Percentiles rank a stretch among this genome's conserved stretches.
phyloP scores from a whole-genome alignment of 2,113 vertebrate species.

The Manacus vitellinus region DNA sequence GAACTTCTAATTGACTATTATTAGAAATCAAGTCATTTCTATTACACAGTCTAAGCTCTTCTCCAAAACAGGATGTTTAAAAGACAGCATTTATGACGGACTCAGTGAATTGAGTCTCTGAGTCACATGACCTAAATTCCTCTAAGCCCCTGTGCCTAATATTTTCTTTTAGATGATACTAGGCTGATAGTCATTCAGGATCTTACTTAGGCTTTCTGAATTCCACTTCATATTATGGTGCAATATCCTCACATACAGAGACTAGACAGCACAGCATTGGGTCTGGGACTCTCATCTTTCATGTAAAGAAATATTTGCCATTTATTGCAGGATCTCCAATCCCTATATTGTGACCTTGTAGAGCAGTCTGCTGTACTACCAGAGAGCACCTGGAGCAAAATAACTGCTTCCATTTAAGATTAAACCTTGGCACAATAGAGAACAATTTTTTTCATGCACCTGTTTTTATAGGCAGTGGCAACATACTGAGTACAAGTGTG shows the following conservation, averaged over 20 bases:
- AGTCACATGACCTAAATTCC: constrained; percentile 52
- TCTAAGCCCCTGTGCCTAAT: neutral
- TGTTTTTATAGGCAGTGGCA: neutral
- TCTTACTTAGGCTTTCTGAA: constrained; percentile 32
- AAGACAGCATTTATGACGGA: neutral
- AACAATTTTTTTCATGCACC: neutral
- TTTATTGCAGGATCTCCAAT: neutral
- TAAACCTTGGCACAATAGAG: neutral
- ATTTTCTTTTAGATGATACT: constrained; percentile 4
- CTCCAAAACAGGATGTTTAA: constrained; percentile 6
- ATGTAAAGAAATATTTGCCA: neutral
- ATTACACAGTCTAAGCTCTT: neutral
- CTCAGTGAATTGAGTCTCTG: neutral
- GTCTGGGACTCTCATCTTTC: neutral
- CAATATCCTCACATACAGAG: neutral
- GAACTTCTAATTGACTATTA: constrained; percentile 33
- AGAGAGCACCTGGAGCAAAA: neutral
- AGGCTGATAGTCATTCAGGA: neutral
- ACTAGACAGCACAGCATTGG: neutral
- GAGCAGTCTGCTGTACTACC: neutral
- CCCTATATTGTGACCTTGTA: neutral
- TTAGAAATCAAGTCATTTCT: constrained; percentile 30
- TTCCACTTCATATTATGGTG: neutral
- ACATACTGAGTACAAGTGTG: neutral
- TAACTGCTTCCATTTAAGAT: neutral